These are phyloP conservation scores for Perizoma flavofasciatum DNA, from an alignment of 2,888 invertebrate species.

Conservation along the genomic window DNA sequence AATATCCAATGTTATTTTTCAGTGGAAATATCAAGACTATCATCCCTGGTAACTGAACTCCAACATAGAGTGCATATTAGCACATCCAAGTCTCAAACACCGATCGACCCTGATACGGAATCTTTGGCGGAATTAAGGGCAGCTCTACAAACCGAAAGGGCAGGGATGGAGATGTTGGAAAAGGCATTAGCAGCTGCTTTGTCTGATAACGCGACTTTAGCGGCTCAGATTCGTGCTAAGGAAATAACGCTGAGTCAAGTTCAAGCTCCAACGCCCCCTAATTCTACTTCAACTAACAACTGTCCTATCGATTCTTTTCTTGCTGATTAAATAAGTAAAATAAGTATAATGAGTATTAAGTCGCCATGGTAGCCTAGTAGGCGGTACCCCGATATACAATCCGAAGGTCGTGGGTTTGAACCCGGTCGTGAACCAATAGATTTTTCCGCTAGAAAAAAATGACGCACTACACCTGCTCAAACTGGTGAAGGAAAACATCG, in stretches of 20 bases:
- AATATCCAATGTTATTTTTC: conserved; percentile 31
- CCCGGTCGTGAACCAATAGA: too few species aligned
- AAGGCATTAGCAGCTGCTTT: conserved; percentile 65
- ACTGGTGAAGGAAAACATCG: too few species aligned
- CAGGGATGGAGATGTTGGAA: conserved; percentile 62
- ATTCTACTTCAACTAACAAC: conserved; percentile 48
- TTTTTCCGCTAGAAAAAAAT: too few species aligned
- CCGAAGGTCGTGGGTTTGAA: too few species aligned
- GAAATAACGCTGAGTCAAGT: conserved; percentile 47
- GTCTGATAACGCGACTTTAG: conserved; percentile 64
- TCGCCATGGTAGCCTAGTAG: too few species aligned
- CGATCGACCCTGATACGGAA: conserved; percentile 46
- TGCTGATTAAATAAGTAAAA: conserved; percentile 58
- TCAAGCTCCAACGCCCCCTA: conserved; percentile 38
- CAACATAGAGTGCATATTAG: conserved; percentile 46
- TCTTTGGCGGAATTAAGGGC: conserved; percentile 57
- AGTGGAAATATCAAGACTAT: conserved; percentile 68
- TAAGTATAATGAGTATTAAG: not conserved
- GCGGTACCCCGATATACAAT: too few species aligned
- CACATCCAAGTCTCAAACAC: conserved; percentile 35
- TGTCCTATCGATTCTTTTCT: conserved; percentile 71
- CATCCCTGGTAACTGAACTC: conserved; percentile 56
- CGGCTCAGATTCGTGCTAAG: conserved; percentile 52
- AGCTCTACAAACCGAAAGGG: conserved; percentile 64
- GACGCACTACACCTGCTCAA: too few species aligned